Evolutionary conservation across 2,797 vertebrate genomes (phyloP).

Genomic region (Sitta carolinensis): DNA sequence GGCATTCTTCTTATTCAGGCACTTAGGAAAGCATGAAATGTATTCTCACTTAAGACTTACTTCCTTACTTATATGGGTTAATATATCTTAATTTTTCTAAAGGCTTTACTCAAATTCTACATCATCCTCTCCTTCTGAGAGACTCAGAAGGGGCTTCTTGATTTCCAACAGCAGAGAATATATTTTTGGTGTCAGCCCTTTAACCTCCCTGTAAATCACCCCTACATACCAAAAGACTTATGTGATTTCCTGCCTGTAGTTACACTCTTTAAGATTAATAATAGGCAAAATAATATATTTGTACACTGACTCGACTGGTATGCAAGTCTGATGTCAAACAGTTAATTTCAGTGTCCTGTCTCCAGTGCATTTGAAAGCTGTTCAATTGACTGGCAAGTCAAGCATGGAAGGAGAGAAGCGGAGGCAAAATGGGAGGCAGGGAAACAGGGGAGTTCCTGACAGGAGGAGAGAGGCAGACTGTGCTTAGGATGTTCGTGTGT

Average conservation of each 20-base stretch:
- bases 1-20: too few species aligned
- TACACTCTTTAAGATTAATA: background rate
- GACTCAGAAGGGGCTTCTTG: too few species aligned
- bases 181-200: background rate
- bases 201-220: background rate
- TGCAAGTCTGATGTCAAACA: background rate
- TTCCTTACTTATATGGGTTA: too few species aligned
- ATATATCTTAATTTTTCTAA: too few species aligned
- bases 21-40: too few species aligned
- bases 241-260: background rate
- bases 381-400: background rate
- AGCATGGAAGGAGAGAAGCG: background rate
- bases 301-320: background rate
- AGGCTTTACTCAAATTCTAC: too few species aligned
- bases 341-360: background rate
- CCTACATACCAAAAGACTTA: background rate
- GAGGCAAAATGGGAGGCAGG: background rate
- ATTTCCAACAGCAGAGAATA: background rate
- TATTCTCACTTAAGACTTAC: too few species aligned
- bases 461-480: background rate
- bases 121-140: too few species aligned
- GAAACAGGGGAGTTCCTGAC: background rate
- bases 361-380: background rate
- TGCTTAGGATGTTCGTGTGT: background rate
- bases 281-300: background rate